Evolutionary conservation across 2,888 invertebrate genomes (phyloP), one percentile per base, ranked within the genome.

Genomic region (Linnaemya vulpina): DNA sequence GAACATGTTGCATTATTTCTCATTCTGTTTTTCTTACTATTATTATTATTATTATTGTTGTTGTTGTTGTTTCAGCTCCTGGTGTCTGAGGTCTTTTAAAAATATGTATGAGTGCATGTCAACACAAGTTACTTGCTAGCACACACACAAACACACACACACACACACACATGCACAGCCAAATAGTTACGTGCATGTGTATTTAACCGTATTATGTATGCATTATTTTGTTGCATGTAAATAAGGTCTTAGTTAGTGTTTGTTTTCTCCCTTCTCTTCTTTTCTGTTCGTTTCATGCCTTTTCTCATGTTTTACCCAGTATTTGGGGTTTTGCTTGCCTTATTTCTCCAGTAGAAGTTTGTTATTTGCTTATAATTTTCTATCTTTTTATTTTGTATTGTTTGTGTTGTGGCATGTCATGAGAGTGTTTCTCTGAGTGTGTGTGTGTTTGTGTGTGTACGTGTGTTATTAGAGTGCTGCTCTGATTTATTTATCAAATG

Each of bases 171-270:
- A 9, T 10, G 25, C 46, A 25, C 15, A 17, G 1, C n/a, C n/a
- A n/a, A n/a, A n/a, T n/a, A 10, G 3, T 22, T 46, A 9, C 58
- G 22, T 46, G 4, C 17, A n/a, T 51, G 53, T 65, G 30, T 53
- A 7, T 58, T 15, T 25, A 38, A 68, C 35, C 20, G 17, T 63
- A 46, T 67, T 80, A 62, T 73, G 38, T 67, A 71, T 84, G 75
- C 67, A 80, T 84, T 84, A 80, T 84, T 80, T 80, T 83, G 80
- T 80, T 84, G 76, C 71, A 84, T 84, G 71, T 40, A 84, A 80
- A 80, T 84, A 76, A 67, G 80, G 76, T 73, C 73, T 75, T 70
- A 58, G 77, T 60, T 77, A 68, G 67, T 78, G 40, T 62, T 2
- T 30, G 30, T 30, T 2, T 30, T 30, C 3, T 30, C 3, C 5